Base-by-base conservation (phyloP, 2,113 vertebrate species). In the Myrmophylax atrothorax region DNA sequence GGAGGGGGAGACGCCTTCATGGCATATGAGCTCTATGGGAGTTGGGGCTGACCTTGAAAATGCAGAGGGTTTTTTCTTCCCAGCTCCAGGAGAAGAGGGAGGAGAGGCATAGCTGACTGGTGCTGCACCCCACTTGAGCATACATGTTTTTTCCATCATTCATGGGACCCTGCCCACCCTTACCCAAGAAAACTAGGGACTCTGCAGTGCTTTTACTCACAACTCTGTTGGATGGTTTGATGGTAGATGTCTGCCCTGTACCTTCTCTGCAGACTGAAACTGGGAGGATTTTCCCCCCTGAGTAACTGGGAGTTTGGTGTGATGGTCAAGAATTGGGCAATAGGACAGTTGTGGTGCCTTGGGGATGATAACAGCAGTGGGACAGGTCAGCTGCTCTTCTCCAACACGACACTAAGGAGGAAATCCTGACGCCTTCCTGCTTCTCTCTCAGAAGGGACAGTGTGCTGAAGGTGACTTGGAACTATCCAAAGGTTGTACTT, bases 381-480 rank as follows among this genome's bases (percentile, higher is more conserved):
- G 37, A 79, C 87, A 81, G 73, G 69, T 81, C 91, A 93, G 81
- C 29, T 74, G 70, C 70, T 85, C 92, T 79, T 87, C 81, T 82
- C 62, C 67, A 87, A 64, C 70, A 64, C 40, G 68, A 22, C 0
- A 0, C 8, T 0, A 3, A 79, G 87, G 73, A 93, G 93, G 94
- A 94, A 94, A 91, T 87, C 82, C 84, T 94, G 92, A 84, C 4
- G 4, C 78, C 74, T 93, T 87, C 90, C 87, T 68, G 74, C 87
- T 87, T 72, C 75, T 44, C 26, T 9, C 2, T 10, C 24, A 50
- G 12, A 52, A 47, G 62, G 52, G 3, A 1, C 60, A 47, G 58
- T 1, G 5, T 89, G 81, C 81, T 87, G 81, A 89, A 91, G 95
- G 78, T 91, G 66, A 78, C 52, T 82, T 4, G 18, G 37, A 87